Evolutionary conservation across 2,797 vertebrate species (phyloP).

Genomic region (Mus minutoides): DNA sequence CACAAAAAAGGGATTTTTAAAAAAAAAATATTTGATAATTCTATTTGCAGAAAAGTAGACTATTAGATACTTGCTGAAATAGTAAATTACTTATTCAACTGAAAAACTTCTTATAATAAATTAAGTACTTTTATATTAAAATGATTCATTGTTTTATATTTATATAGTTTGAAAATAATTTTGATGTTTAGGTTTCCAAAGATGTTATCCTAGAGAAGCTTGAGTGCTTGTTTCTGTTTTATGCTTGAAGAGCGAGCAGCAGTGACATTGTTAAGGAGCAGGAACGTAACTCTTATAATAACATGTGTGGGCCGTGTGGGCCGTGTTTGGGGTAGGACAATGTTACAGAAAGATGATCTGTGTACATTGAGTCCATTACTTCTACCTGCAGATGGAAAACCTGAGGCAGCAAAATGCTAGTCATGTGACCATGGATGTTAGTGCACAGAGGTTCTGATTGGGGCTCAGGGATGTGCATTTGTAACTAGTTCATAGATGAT

Average conservation of each 20-base stretch:
- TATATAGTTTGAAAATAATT: constrained; percentile 54
- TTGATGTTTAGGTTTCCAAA: constrained; percentile 78
- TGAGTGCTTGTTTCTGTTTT: constrained; percentile 73
- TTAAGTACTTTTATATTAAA: constrained; percentile 41
- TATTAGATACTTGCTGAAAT: constrained; percentile 3
- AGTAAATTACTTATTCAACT: constrained; percentile 3
- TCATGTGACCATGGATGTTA: not conserved
- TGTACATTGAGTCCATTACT: constrained; percentile 31
- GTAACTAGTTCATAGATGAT: not conserved
- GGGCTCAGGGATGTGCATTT: constrained; percentile 18
- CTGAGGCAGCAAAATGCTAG: not conserved
- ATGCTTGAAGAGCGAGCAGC: constrained; percentile 71
- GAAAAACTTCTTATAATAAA: not conserved
- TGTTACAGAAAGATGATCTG: not conserved
- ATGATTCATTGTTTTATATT: constrained; percentile 36
- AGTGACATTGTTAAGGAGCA: constrained; percentile 70
- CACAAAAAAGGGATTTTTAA: not conserved
- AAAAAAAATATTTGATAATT: constrained; percentile 64
- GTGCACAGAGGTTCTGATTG: constrained; percentile 1
- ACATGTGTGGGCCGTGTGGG: constrained; percentile 71
- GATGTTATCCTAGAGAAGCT: constrained; percentile 67
- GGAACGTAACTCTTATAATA: constrained; percentile 63
- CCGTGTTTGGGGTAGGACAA: not conserved
- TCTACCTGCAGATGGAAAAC: constrained; percentile 30
- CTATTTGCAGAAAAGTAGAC: constrained; percentile 17